phyloP scores from a whole-genome alignment of 2,888 invertebrate species.

The Cheilosia grossa region DNA sequence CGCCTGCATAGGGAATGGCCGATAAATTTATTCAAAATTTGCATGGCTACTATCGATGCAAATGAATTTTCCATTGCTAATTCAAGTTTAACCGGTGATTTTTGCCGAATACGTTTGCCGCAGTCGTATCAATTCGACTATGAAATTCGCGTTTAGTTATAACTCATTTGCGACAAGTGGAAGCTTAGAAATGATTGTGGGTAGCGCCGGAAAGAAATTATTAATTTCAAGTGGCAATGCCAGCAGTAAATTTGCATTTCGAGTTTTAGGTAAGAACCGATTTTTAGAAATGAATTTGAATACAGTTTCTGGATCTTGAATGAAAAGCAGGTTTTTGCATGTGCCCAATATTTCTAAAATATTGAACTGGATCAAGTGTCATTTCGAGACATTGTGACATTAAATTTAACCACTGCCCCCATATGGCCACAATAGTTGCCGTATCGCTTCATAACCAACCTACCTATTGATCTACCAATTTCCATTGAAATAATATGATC shows the following conservation, averaged over 20 bases:
- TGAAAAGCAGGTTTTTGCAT: no score
- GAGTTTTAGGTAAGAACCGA: no score
- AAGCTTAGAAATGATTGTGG: background rate
- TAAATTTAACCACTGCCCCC: no score
- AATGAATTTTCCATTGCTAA: constrained; percentile 14
- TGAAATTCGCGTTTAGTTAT: background rate
- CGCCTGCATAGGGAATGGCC: constrained; percentile 16
- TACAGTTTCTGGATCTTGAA: no score
- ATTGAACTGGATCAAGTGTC: no score
- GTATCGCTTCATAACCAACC: no score
- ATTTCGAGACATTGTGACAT: no score
- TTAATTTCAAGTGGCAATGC: no score
- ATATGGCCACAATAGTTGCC: no score
- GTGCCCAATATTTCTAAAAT: no score
- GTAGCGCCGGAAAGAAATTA: background rate
- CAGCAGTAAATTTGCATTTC: no score
- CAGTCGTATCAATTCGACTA: background rate
- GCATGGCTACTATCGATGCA: constrained; percentile 21
- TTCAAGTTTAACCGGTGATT: constrained; percentile 43
- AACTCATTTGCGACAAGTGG: background rate
- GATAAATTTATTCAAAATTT: constrained; percentile 47
- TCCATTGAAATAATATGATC: background rate
- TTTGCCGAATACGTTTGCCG: constrained; percentile 18
- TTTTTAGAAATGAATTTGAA: no score
- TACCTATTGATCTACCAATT: background rate